These are phyloP conservation scores for Phenacoccus solenopsis DNA, from an alignment of 1,140 invertebrate genomes.

Conservation along the genomic window DNA sequence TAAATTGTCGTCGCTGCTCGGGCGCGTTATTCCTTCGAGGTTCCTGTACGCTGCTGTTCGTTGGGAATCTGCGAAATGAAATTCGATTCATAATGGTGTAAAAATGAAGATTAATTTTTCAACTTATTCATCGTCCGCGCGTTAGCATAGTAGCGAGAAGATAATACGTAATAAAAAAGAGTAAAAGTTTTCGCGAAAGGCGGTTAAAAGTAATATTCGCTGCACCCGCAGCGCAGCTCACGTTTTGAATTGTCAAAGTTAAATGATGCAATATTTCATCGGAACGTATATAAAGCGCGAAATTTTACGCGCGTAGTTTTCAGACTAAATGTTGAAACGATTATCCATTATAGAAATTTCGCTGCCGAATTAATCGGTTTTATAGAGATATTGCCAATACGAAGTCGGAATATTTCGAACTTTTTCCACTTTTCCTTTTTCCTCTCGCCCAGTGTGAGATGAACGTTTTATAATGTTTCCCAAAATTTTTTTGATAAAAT, in stretches of 20 bases:
- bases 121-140: neutral
- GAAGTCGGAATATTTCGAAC: neutral
- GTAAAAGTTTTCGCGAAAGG: constrained; percentile 2
- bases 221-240: neutral
- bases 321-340: neutral
- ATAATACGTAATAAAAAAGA: neutral
- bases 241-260: constrained; percentile 2
- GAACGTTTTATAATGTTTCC: too few relatives aligned
- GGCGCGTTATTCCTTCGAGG: neutral
- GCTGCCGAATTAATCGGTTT: neutral
- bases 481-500: too few relatives aligned
- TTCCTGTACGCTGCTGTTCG: neutral
- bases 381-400: neutral
- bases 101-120: neutral
- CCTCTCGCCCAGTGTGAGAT: too few relatives aligned
- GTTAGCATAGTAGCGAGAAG: neutral
- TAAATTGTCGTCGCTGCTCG: neutral
- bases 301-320: neutral
- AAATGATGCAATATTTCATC: neutral
- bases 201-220: neutral
- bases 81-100: neutral
- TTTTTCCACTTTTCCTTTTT: too few relatives aligned
- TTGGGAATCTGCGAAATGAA: neutral
- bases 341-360: neutral
- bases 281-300: neutral